A percentile compares a stretch with the other conserved stretches of the same genome.
Evolutionary conservation across 2,888 invertebrate genomes (phyloP).

Genomic region (Eupithecia dodoneata): DNA sequence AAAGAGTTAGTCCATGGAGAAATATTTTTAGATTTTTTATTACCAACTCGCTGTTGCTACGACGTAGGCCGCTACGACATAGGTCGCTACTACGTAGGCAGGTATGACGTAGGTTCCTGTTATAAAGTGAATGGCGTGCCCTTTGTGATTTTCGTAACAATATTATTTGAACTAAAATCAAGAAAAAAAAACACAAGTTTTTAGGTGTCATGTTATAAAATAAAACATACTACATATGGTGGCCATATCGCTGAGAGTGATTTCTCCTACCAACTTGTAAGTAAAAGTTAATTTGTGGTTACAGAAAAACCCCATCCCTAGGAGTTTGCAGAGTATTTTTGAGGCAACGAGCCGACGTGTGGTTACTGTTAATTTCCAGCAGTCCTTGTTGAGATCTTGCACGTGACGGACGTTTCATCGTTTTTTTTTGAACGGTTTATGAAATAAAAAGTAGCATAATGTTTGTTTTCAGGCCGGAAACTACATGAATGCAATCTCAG

Average conservation of each 20-base stretch:
- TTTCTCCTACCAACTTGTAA: neutral
- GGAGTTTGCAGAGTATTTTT: slow-evolving; percentile 20
- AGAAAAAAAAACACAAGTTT: neutral
- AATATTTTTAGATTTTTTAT: neutral
- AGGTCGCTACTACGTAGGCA: neutral
- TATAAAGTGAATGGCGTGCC: too few relatives aligned
- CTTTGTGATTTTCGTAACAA: too few relatives aligned
- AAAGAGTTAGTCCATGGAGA: too few relatives aligned
- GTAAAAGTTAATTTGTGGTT: neutral
- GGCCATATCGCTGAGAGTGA: too few relatives aligned
- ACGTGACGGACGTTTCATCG: slow-evolving; percentile 11
- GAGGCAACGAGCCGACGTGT: slow-evolving; percentile 25
- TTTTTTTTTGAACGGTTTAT: too few relatives aligned
- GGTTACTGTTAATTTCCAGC: slow-evolving; percentile 24
- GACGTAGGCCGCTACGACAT: neutral
- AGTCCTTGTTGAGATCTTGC: slow-evolving; percentile 13
- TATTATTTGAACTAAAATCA: neutral
- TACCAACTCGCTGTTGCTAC: neutral
- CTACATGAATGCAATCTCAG: too few relatives aligned
- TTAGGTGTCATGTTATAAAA: too few relatives aligned
- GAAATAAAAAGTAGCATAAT: too few relatives aligned
- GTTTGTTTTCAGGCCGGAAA: too few relatives aligned
- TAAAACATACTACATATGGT: too few relatives aligned
- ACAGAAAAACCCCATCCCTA: slow-evolving; percentile 9
- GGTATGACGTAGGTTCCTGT: too few relatives aligned